phyloP scores from a whole-genome alignment of 92 coral and sea anemone genomes.

The Porites rus region DNA sequence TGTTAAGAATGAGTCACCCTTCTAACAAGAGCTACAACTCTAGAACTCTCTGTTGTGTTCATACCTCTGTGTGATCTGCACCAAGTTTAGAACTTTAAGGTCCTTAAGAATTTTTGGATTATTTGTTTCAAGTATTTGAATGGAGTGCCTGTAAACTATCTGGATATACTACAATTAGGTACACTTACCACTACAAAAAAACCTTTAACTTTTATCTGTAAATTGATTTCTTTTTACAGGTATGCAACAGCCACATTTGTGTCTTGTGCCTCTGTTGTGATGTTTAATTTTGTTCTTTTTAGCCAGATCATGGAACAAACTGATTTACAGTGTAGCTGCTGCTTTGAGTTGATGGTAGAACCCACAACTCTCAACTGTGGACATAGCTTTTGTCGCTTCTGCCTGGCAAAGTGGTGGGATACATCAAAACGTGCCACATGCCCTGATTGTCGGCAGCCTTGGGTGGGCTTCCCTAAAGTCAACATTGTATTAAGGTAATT shows the following conservation, averaged over 20 bases:
- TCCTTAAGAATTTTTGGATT: too few species aligned
- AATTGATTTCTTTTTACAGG: background rate
- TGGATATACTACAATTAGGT: too few species aligned
- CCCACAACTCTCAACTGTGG: constrained; percentile 99
- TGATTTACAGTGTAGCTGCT: constrained; percentile 86
- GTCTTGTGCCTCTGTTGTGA: background rate
- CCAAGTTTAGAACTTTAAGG: too few species aligned
- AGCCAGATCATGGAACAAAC: constrained; percentile 13
- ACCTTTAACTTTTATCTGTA: background rate
- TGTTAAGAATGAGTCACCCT: too few species aligned
- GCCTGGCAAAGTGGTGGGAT: constrained; percentile 92
- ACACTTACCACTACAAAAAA: too few species aligned
- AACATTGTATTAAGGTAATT: constrained; percentile 80
- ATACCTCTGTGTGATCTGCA: too few species aligned
- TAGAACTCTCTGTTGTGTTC: too few species aligned
- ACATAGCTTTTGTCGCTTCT: constrained; percentile 92
- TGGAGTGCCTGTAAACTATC: too few species aligned
- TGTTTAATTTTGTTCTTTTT: too few species aligned
- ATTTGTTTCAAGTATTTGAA: too few species aligned
- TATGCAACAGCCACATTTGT: background rate
- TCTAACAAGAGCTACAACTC: too few species aligned
- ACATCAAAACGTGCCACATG: constrained; percentile 83
- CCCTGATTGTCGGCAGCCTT: constrained; percentile 90
- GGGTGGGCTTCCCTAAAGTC: constrained; percentile 87
- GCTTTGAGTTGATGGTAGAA: constrained; percentile 95